These are phyloP conservation scores for Rotaria socialis DNA, from an alignment of 2,888 invertebrate species.

Conservation along the genomic window DNA sequence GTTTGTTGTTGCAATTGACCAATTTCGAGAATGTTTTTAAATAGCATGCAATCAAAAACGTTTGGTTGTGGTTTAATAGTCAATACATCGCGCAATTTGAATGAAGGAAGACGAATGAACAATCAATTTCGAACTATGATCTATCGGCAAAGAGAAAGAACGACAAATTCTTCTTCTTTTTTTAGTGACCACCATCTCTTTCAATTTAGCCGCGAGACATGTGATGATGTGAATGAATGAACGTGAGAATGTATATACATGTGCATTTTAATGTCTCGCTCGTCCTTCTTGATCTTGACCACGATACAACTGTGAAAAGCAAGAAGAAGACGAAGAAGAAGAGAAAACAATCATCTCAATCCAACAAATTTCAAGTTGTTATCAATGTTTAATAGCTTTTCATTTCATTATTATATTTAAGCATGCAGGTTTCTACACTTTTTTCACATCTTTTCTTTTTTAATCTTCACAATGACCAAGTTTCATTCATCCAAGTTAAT, in stretches of 20 bases:
- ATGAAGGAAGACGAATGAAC: slow-evolving; percentile 1
- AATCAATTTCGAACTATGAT: slow-evolving; percentile 21
- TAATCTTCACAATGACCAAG: neutral
- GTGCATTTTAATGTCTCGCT: neutral
- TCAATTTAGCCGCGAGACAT: slow-evolving; percentile 4
- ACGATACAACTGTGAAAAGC: neutral
- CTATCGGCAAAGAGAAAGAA: neutral
- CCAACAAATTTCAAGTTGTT: neutral
- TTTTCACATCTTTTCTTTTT: neutral
- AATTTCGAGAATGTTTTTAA: neutral
- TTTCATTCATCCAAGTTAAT: neutral
- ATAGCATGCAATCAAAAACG: neutral
- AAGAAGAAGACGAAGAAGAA: neutral
- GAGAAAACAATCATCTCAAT: neutral
- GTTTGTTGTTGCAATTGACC: neutral
- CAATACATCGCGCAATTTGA: slow-evolving; percentile 1
- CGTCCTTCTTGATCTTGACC: slow-evolving; percentile 19
- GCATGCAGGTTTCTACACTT: neutral
- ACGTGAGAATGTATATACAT: neutral
- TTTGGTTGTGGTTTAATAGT: neutral
- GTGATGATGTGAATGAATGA: slow-evolving; percentile 9
- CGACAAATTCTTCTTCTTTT: slow-evolving; percentile 5
- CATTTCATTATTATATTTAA: neutral
- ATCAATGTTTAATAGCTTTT: neutral
- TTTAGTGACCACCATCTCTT: neutral